These are phyloP conservation scores for Anagrus nilaparvatae DNA, from an alignment of 1,140 invertebrate species.

Conservation along the genomic window DNA sequence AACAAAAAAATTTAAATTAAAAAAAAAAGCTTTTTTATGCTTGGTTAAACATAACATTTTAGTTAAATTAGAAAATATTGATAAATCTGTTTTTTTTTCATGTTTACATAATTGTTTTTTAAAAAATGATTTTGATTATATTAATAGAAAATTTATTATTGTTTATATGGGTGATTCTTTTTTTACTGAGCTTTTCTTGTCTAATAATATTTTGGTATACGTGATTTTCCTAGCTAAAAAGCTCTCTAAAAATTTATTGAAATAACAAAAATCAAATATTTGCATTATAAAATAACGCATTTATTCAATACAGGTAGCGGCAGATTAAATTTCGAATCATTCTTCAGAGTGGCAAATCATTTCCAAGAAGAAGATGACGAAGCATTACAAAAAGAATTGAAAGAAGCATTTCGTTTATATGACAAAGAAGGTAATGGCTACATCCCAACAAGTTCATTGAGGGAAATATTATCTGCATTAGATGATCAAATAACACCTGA, in stretches of 20 bases:
- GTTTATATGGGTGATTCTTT: too few relatives aligned
- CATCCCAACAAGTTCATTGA: conserved; percentile 67
- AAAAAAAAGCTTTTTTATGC: too few relatives aligned
- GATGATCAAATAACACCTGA: conserved; percentile 73
- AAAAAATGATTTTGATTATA: too few relatives aligned
- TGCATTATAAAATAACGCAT: too few relatives aligned
- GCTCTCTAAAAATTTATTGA: too few relatives aligned
- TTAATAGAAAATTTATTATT: too few relatives aligned
- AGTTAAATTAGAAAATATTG: too few relatives aligned
- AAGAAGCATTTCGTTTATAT: conserved; percentile 64
- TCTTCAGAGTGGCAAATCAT: conserved; percentile 56
- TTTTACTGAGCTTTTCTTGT: not conserved
- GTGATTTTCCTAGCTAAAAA: not conserved
- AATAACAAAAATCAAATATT: too few relatives aligned
- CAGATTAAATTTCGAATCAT: conserved; percentile 56
- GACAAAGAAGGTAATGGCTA: conserved; percentile 73
- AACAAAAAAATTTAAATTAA: too few relatives aligned
- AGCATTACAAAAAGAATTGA: conserved; percentile 64
- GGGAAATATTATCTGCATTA: conserved; percentile 66
- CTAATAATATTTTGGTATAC: not conserved
- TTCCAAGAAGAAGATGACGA: conserved; percentile 67
- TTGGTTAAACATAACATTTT: too few relatives aligned
- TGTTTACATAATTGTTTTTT: too few relatives aligned
- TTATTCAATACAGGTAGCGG: conserved; percentile 43
- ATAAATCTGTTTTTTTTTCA: too few relatives aligned